Base-by-base conservation (phyloP, 2,888 invertebrate species). In the Drosophila greeni region DNA sequence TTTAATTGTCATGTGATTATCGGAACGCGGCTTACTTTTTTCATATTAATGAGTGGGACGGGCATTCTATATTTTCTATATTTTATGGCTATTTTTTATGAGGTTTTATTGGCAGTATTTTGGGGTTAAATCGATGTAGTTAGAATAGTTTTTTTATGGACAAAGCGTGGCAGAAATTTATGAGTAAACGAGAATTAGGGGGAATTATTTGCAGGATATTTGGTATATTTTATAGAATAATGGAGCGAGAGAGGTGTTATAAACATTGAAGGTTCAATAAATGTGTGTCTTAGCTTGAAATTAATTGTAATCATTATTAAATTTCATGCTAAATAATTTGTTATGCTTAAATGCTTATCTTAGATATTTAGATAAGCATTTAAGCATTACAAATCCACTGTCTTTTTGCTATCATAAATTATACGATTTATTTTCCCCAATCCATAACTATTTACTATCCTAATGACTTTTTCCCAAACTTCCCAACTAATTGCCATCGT, bases 11-110 rank as follows among this genome's bases (percentile, higher is more conserved):
- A 73, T 74, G 69, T 64, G 75, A 72, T 73, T 68, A 61, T 26
- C 11, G 49, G 34, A 42, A 51, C 53, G 45, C 26, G 58, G 56
- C 34, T 61, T 60, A 59, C 74, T 29, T 57, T 36, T 36, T 45
- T n/a, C 34, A 62, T 82, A 86, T 76, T 86, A 82, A 82, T 80
- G 74, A 73, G 71, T 73, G 69, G 71, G 74, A 70, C 51, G 66
- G 43, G 6, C 69, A 26, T 24, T 34, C 23, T 12, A 45, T n/a
- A 45, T 52, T 72, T 72, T 37, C 49, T 54, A 42, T 40, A 53
- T 72, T 76, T 74, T 72, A 59, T 70, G 55, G 26, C 62, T 43
- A 48, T 58, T 66, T 74, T 72, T 68, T 71, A 67, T 56, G 34
- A 9, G 36, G 53, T 39, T 61, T 73, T 54, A 54, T 68, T 55